These are phyloP conservation scores for Ischnus inquisitorius DNA, from an alignment of 2,888 invertebrate species.

Conservation along the genomic window DNA sequence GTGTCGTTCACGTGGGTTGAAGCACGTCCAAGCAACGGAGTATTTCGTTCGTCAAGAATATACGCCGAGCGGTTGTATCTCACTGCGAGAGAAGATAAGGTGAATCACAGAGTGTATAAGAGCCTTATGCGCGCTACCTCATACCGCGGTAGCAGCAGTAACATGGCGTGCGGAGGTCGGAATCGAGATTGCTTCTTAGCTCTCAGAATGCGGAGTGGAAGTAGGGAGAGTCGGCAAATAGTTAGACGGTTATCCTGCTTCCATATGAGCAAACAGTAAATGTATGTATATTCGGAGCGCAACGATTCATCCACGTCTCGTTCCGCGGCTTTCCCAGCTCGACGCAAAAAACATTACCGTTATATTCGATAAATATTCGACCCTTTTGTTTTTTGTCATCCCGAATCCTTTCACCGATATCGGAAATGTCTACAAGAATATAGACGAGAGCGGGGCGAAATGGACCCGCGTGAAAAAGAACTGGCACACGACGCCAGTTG, in stretches of 20 bases:
- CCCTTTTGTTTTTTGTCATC: not conserved
- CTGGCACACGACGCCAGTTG: not conserved
- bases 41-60: conserved; percentile 49
- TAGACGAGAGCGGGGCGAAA: not conserved
- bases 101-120: conserved; percentile 39
- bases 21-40: conserved; percentile 44
- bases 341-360: conserved; percentile 7
- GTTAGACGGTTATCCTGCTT: not conserved
- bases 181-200: not conserved
- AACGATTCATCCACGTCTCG: conserved; percentile 4
- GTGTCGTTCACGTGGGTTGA: conserved; percentile 35
- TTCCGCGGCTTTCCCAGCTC: no score
- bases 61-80: conserved; percentile 16
- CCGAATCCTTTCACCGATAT: not conserved
- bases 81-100: conserved; percentile 16
- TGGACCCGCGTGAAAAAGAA: not conserved
- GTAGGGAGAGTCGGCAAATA: conserved; percentile 19
- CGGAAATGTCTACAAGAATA: not conserved
- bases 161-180: not conserved
- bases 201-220: conserved; percentile 8
- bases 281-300: conserved; percentile 4
- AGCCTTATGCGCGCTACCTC: conserved; percentile 3
- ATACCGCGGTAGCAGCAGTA: not conserved
- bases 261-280: not conserved
- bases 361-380: conserved; percentile 20